phyloP scores from a whole-genome alignment of 2,113 vertebrate genomes.

The Myxocyprinus asiaticus region DNA sequence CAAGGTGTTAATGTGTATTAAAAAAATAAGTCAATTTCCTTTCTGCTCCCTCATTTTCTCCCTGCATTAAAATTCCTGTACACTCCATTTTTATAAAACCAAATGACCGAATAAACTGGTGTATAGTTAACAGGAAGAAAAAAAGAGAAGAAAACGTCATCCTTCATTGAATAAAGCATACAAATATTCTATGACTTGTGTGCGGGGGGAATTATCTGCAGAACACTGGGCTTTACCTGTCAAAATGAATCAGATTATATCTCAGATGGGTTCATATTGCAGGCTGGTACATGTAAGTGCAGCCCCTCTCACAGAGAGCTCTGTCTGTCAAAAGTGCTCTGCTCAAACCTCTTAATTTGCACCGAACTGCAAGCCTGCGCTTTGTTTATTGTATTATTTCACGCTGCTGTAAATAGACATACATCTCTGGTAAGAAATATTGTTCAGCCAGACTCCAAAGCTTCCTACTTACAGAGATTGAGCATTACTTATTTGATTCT shows the following conservation, averaged over 20 bases:
- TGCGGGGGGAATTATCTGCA: constrained; percentile 33
- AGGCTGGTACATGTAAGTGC: constrained; percentile 54
- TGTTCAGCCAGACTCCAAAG: constrained; percentile 72
- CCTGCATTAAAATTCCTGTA: constrained; percentile 71
- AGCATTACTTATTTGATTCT: constrained; percentile 72
- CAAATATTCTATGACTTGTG: constrained; percentile 60
- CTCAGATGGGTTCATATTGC: constrained; percentile 35
- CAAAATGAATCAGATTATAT: constrained; percentile 43
- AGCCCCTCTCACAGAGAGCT: constrained; percentile 67
- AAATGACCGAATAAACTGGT: constrained; percentile 56
- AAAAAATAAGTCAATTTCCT: constrained; percentile 74
- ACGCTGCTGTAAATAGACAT: constrained; percentile 72
- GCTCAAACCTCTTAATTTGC: constrained; percentile 55
- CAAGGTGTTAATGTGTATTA: constrained; percentile 79
- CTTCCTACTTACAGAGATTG: constrained; percentile 67
- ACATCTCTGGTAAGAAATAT: constrained; percentile 70
- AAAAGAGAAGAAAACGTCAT: constrained; percentile 22
- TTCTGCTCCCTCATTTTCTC: constrained; percentile 13
- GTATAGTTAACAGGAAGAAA: constrained; percentile 34
- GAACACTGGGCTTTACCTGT: constrained; percentile 39
- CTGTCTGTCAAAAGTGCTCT: constrained; percentile 71
- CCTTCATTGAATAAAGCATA: constrained; percentile 58
- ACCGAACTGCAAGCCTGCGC: constrained; percentile 3
- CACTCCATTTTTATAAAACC: constrained; percentile 66
- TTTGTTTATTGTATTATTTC: constrained; percentile 68